Evolutionary conservation across 2,888 invertebrate genomes (phyloP), one percentile per base, ranked within the genome.

Genomic region (Theodoxus fluviatilis): DNA sequence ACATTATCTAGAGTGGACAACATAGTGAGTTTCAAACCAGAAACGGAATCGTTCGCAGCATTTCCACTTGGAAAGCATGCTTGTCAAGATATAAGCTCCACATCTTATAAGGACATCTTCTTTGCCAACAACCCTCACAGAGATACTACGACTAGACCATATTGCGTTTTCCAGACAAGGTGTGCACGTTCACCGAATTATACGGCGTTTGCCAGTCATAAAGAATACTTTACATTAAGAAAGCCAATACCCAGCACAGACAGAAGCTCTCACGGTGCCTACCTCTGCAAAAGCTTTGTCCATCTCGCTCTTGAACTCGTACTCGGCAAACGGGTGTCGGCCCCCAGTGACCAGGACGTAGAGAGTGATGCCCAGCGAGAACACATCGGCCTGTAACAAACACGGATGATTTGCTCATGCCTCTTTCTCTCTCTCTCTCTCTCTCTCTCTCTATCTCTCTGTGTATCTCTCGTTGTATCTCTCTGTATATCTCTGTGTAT

Each of bases 281-380:
- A 83, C 85, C 76, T 80, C 80, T 18, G 81, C 78, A 68, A 84
- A 78, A 4, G 83, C 83, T 71, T 81, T 79, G 72, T 84, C 84
- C 76, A 83, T 81, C 73, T 84, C 82, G 66, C 75, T 76, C 67
- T 81, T 78, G 40, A 77, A 81, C 49, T 81, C 80, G 33, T 81
- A 72, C 18, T 83, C 79, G 52, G 81, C 79, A 74, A 82, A 83
- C 2, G 84, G 85, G 71, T 85, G 84, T 40, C 74, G 74, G 1
- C 84, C 84, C 2, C 76, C 75, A 7, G 84, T 82, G 66, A 84
- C 70, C 70, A 85, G 74, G 35, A 80, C 78, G 72, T 84, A 85
- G 71, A 85, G 72, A 6, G 81, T 79, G 6, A 85, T 77, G 1
- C 85, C 85, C 70, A 80, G 80, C 1, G 85, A 85, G 73, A 83